Conservation (phyloP, 53 echinoderm and acorn worm genomes). For the Arbacia lixula region DNA sequence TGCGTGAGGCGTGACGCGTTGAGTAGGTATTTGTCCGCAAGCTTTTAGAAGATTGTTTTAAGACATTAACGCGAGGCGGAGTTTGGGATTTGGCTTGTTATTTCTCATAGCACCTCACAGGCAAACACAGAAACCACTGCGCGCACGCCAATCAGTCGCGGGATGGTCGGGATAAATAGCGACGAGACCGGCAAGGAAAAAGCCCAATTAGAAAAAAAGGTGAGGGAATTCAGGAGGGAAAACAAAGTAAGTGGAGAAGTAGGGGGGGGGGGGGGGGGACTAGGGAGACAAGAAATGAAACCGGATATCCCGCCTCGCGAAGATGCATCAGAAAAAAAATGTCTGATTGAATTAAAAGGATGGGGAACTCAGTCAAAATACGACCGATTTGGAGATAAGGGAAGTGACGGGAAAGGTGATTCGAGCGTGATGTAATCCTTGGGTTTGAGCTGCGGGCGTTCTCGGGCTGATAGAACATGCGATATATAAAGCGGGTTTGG, state of each 20-base stretch:
- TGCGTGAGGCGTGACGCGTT: too few species aligned
- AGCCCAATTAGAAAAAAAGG: slow-evolving; percentile 8
- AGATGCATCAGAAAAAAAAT: too few species aligned
- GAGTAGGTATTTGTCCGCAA: slow-evolving; percentile 26
- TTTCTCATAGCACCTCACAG: slow-evolving; percentile 33
- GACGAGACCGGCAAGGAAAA: background rate
- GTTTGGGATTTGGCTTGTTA: slow-evolving; percentile 25
- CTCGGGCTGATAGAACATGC: too few species aligned
- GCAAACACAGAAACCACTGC: slow-evolving; percentile 13
- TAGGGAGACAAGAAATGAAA: slow-evolving; percentile 16
- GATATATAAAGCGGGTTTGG: background rate
- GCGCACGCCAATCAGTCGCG: slow-evolving; percentile 10
- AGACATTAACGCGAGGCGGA: slow-evolving; percentile 31
- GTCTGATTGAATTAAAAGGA: slow-evolving; percentile 21
- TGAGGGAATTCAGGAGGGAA: background rate
- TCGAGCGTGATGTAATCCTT: too few species aligned
- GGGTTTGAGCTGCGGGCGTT: too few species aligned
- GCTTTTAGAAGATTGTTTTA: slow-evolving; percentile 40
- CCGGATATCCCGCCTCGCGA: background rate
- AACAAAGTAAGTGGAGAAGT: too few species aligned
- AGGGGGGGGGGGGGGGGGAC: background rate
- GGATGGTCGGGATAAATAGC: slow-evolving; percentile 15
- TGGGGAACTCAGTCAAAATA: slow-evolving; percentile 15
- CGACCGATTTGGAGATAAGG: background rate
- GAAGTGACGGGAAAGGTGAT: too few species aligned